Conservation (phyloP, 2,113 vertebrate genomes). For the Muscicapa adusta region DNA sequence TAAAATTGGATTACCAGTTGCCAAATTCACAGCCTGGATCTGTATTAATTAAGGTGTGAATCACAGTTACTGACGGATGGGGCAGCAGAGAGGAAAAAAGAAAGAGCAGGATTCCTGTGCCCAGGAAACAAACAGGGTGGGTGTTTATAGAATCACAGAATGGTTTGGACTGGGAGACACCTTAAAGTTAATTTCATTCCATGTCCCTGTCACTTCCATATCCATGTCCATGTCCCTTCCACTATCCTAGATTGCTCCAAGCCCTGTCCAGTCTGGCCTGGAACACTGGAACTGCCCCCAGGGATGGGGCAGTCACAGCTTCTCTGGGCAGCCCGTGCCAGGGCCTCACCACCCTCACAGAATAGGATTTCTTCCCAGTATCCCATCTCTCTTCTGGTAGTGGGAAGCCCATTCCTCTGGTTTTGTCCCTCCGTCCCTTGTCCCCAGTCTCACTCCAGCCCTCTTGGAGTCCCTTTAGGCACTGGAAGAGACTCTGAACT, state of each 20-base stretch:
- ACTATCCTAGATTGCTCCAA: background rate
- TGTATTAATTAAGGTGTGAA: background rate
- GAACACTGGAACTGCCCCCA: background rate
- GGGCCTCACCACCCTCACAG: background rate
- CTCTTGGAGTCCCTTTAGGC: background rate
- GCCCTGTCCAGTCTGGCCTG: background rate
- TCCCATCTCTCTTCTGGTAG: background rate
- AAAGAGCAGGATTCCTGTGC: background rate
- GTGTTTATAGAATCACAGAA: background rate
- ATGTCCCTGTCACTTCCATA: background rate
- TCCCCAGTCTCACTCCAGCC: accelerated
- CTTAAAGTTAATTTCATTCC: background rate
- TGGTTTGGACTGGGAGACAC: background rate
- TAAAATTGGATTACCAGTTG: background rate
- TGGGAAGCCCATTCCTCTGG: background rate
- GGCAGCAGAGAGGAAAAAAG: background rate
- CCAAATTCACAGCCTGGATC: background rate
- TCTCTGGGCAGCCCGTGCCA: background rate
- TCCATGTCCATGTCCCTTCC: background rate
- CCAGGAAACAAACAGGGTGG: background rate
- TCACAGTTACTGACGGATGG: background rate
- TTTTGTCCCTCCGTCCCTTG: background rate
- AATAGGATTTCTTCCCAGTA: background rate
- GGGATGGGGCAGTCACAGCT: background rate
- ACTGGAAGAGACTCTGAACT: accelerated